A percentile compares a stretch with the other conserved stretches of the same genome.
phyloP scores from a whole-genome alignment of 2,888 invertebrate species.

The Leucophora obtusa region DNA sequence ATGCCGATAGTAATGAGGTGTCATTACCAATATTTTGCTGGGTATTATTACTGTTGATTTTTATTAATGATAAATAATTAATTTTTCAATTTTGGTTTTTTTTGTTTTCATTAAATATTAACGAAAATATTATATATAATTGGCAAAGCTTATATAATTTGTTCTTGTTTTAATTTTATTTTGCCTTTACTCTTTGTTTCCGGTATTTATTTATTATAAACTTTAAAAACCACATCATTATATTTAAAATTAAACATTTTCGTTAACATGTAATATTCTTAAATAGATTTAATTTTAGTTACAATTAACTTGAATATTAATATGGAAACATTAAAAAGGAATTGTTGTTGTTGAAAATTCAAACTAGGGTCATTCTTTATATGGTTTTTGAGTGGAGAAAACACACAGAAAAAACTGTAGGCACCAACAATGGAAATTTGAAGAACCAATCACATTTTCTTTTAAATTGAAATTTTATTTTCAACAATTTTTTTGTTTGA shows the following conservation, averaged over 20 bases:
- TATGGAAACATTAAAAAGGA: too few species aligned
- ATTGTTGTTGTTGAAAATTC: too few species aligned
- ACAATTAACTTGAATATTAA: too few species aligned
- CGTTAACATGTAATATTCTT: neutral
- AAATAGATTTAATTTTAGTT: neutral
- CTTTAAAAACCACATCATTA: slow-evolving; percentile 25
- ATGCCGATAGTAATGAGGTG: too few species aligned
- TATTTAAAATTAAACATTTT: slow-evolving; percentile 10
- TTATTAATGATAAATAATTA: slow-evolving; percentile 48
- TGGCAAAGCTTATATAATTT: neutral
- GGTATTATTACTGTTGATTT: slow-evolving; percentile 9
- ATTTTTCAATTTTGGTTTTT: slow-evolving; percentile 32
- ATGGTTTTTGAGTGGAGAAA: too few species aligned
- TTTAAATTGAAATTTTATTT: too few species aligned
- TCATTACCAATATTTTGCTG: too few species aligned
- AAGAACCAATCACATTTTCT: too few species aligned
- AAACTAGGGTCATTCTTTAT: too few species aligned
- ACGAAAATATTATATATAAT: slow-evolving; percentile 13
- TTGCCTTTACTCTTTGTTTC: slow-evolving; percentile 16
- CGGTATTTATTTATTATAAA: slow-evolving; percentile 34
- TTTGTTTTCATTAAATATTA: slow-evolving; percentile 44
- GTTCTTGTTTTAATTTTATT: neutral
- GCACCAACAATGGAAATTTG: too few species aligned
- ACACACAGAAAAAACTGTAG: too few species aligned
- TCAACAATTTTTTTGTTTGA: too few species aligned